Base-by-base conservation (phyloP, 2,888 invertebrate genomes). In the Sphecodes monilicornis region DNA sequence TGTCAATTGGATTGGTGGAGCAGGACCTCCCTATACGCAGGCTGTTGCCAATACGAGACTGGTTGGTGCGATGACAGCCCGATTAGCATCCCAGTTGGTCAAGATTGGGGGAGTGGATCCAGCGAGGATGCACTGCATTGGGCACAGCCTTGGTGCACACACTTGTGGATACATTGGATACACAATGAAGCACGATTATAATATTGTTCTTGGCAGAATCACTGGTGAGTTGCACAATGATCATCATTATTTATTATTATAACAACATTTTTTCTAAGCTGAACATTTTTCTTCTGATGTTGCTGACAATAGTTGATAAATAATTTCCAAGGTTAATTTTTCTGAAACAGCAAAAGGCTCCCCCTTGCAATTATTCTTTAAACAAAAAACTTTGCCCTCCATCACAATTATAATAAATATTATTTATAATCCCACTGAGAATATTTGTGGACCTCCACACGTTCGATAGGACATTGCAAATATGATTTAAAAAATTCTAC, bases 31-130 rank as follows among this genome's bases (percentile, higher is more conserved):
- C 0, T 99, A 99, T 93, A 97, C 97, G 0, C 98, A 98, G 94
- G 98, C 99, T 0, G 98, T 98, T 3, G 98, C 98, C 1, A 99
- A 99, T 93, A 98, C 98, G 32, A 96, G 98, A 75, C 95, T 99
- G 22, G 97, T 98, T 1, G 98, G 98, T 0, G 97, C 97, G 0
- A 97, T 98, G 95, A 96, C 98, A 0, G 98, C 98, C 0, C 97
- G 98, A 94, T 95, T 98, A 36, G 95, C 95, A 16, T 93, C 93
- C 1, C 95, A 95, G 84, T 89, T 96, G 39, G 94, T 95, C 22
- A 92, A 94, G 75, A 89, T 94, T 80, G 95, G 95, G 0, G 93
- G 93, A n/a, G 86, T 95, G 13, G 77, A 91, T 96, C 76, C 96
- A 94, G 86, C 95, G 95, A 97, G 97, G 84, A 97, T 98, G 76